Percentiles rank a stretch among this genome's conserved stretches.
Conservation (phyloP, 2,797 vertebrate genomes). For the Enteromius anoplus region DNA sequence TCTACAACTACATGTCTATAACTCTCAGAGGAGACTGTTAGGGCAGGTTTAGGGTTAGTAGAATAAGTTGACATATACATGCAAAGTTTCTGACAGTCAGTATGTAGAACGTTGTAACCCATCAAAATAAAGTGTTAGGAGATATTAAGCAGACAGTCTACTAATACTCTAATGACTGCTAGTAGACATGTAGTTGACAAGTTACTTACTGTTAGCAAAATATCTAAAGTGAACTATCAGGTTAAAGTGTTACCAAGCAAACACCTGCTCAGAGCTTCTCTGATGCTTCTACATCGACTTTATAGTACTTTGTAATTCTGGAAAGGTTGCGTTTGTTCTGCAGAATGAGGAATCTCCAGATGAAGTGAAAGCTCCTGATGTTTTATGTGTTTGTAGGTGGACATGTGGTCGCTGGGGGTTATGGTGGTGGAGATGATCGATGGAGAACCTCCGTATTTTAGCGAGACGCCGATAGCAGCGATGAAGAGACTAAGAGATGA, state of each 20-base stretch:
- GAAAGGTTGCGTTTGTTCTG: neutral
- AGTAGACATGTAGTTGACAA: too few species aligned
- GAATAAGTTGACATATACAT: too few species aligned
- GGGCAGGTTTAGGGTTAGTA: too few species aligned
- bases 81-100: too few species aligned
- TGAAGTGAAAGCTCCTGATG: neutral
- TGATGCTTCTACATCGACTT: neutral
- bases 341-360: neutral
- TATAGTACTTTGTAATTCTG: neutral
- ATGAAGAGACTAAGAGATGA: constrained; percentile 93
- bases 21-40: too few species aligned
- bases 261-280: neutral
- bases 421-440: constrained; percentile 94
- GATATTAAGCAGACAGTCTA: too few species aligned
- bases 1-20: too few species aligned
- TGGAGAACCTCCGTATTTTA: constrained; percentile 89
- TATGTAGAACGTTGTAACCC: too few species aligned
- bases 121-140: too few species aligned
- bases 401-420: constrained; percentile 90
- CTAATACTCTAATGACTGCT: too few species aligned
- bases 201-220: too few species aligned
- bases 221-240: too few species aligned
- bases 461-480: constrained; percentile 87
- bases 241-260: neutral
- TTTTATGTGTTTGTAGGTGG: constrained; percentile 75